phyloP scores from a whole-genome alignment of 2,888 invertebrate species.

The Epicampocera succincta region DNA sequence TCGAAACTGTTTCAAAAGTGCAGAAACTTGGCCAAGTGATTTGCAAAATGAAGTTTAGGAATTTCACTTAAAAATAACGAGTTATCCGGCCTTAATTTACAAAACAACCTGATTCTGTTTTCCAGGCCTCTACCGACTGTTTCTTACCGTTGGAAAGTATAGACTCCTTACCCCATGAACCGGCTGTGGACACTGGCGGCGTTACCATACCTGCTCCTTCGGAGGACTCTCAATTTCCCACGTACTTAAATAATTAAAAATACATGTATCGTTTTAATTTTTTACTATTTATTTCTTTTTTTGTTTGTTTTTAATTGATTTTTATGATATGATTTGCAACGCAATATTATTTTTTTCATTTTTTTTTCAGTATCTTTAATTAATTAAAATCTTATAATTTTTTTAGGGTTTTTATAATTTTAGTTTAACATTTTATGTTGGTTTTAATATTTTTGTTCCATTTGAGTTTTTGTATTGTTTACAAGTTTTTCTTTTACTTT shows the following conservation, averaged over 20 bases:
- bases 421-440: constrained; percentile 66
- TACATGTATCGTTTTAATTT: constrained; percentile 61
- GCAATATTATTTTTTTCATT: constrained; percentile 67
- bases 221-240: constrained; percentile 80
- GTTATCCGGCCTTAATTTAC: too few relatives aligned
- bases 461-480: constrained; percentile 42
- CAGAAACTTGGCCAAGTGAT: too few relatives aligned
- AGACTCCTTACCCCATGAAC: constrained; percentile 79
- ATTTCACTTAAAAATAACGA: too few relatives aligned
- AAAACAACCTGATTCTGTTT: constrained; percentile 1
- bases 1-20: too few relatives aligned
- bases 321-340: constrained; percentile 75
- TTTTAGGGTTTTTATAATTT: constrained; percentile 64
- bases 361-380: constrained; percentile 55
- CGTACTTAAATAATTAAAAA: constrained; percentile 73
- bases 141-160: constrained; percentile 79
- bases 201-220: constrained; percentile 80
- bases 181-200: constrained; percentile 79
- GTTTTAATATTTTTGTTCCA: constrained; percentile 51
- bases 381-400: constrained; percentile 63
- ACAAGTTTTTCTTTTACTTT: constrained; percentile 4
- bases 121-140: constrained; percentile 78
- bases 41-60: too few relatives aligned
- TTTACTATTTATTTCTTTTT: constrained; percentile 70
- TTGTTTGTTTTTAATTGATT: constrained; percentile 61